Conservation (phyloP, 2,888 invertebrate species). For the Amblyjoppa proteus region DNA sequence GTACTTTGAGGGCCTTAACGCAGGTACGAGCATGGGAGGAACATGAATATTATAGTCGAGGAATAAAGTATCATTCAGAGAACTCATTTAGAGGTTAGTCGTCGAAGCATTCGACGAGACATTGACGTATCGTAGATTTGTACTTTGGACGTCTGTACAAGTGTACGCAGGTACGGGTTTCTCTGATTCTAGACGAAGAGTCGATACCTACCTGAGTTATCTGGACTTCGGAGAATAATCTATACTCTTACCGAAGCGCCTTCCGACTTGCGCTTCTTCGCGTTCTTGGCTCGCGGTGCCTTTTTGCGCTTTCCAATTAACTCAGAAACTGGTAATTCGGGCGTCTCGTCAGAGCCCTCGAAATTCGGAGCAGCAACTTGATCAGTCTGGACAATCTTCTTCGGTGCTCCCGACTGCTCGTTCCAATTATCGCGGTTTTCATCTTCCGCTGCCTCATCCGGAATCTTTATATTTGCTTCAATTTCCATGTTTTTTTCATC, state of each 20-base stretch:
- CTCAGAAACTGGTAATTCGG: background rate
- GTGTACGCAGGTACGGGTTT: background rate
- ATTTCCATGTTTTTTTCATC: background rate
- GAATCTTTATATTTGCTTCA: too few relatives aligned
- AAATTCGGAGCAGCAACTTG: background rate
- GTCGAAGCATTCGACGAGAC: background rate
- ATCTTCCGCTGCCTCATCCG: background rate
- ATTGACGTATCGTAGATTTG: background rate
- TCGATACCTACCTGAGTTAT: background rate
- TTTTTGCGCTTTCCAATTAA: background rate
- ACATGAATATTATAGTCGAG: background rate
- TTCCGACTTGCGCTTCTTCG: background rate
- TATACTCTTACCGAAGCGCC: background rate
- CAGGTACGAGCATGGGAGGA: background rate
- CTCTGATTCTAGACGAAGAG: background rate
- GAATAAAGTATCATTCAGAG: background rate
- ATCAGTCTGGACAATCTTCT: background rate
- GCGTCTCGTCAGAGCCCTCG: background rate
- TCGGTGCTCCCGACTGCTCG: background rate
- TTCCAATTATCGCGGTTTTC: background rate
- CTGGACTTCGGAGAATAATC: background rate
- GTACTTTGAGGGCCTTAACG: background rate
- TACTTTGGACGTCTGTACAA: background rate
- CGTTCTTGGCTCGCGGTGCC: background rate
- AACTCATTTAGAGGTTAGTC: background rate